These are phyloP conservation scores for Pterocles orientalis DNA, from an alignment of 2,113 vertebrate genomes.

Conservation along the genomic window DNA sequence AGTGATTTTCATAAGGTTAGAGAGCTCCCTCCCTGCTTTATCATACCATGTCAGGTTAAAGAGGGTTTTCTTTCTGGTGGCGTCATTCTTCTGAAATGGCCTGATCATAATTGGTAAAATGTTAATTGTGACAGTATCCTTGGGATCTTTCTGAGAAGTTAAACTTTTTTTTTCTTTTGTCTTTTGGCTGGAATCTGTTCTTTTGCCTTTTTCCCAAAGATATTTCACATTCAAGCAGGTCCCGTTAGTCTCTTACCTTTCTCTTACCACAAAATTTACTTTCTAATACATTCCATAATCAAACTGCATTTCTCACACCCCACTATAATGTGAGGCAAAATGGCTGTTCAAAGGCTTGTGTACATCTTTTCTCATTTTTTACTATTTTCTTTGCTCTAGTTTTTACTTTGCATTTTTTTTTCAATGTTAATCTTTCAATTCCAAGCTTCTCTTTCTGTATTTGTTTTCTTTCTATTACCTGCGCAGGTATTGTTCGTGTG, in stretches of 20 bases:
- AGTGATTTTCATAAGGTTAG: not conserved
- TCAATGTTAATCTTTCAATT: not conserved
- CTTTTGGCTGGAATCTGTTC: not conserved
- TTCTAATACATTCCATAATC: not conserved
- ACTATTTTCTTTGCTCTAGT: not conserved
- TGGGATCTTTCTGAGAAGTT: not conserved
- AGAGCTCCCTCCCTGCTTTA: not conserved
- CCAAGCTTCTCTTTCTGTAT: not conserved
- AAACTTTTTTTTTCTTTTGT: not conserved
- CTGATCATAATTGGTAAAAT: not conserved
- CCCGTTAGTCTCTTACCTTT: not conserved
- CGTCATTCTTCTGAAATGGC: not conserved
- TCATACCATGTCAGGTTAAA: not conserved
- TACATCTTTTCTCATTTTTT: not conserved
- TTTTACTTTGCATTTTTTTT: not conserved
- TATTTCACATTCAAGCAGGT: not conserved
- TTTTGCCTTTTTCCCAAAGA: not conserved
- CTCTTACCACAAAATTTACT: not conserved
- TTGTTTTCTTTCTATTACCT: not conserved
- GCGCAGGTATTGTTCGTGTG: not conserved
- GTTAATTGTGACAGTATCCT: not conserved
- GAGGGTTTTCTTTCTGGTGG: not conserved
- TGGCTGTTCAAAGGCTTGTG: not conserved
- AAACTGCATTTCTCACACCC: not conserved
- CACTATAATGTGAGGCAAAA: not conserved